Base-by-base conservation (phyloP, 2,888 invertebrate genomes). In the Idaea biselata region DNA sequence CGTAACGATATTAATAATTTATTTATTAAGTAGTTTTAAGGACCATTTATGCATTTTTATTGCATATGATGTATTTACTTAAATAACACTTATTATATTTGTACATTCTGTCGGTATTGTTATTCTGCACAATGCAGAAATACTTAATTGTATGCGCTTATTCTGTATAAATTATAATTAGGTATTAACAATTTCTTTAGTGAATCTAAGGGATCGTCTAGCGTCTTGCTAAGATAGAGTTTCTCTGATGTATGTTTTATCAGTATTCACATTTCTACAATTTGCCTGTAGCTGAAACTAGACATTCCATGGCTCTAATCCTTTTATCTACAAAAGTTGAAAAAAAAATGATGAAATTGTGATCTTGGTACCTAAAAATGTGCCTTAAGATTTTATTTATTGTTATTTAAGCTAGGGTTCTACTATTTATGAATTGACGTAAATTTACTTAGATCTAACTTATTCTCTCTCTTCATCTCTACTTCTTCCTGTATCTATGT, bases 111-210 rank as follows among this genome's bases (percentile, higher is more conserved):
- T 91, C 91, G 86, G 89, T 91, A 91, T 89, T 91, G 92, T 92
- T 92, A 92, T 92, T 92, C 92, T 92, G 92, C 91, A 92, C 86
- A 92, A 91, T 91, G 92, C 91, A 84, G 92, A 92, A 92, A 91
- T 92, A 91, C 86, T 90, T 91, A 87, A 87, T 84, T 89, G 88
- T 91, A 91, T 92, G 92, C 92, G 92, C 92, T 92, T 92, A 91
- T 90, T 87, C 84, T 91, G 86, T 90, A 86, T 82, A 86, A 82
- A 84, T 78, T 79, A 78, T 74, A 81, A 83, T 82, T 79, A 78
- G 81, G 76, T 75, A 70, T 66, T 73, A 73, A 74, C 78, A 80
- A 74, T 81, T 79, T 79, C 74, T 74, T 83, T 84, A 88, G 87
- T 77, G 75, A 84, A 84, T 84, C 81, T 82, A 80, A 78, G 78